Conservation (phyloP, 2,113 vertebrate species). For the Cryptotis parvus region DNA sequence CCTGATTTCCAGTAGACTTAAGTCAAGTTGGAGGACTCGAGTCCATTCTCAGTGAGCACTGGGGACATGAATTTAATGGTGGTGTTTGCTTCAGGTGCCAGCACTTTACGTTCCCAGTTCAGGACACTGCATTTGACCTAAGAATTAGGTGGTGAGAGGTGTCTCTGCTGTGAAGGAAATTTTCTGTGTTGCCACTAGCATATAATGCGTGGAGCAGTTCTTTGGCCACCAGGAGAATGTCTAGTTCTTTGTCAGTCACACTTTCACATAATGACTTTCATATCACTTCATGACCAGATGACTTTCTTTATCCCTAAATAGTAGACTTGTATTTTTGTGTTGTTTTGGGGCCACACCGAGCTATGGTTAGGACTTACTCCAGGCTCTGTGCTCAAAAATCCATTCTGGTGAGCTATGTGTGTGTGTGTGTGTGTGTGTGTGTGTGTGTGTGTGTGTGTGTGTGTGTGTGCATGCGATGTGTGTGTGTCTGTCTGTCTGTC, state of each 20-base stretch:
- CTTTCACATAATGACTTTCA: neutral
- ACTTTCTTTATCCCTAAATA: slow-evolving; percentile 37
- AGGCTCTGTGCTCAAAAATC: no score
- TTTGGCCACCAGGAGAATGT: neutral
- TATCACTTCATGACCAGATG: neutral
- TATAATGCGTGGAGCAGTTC: neutral
- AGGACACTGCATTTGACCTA: neutral
- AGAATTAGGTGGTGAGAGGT: neutral
- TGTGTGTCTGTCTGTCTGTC: no score
- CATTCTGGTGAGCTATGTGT: no score
- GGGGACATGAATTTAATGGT: neutral
- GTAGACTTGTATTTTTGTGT: no score
- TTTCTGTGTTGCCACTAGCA: neutral
- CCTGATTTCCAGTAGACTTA: slow-evolving; percentile 14
- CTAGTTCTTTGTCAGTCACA: neutral
- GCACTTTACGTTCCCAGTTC: neutral
- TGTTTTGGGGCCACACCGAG: no score
- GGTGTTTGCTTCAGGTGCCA: neutral
- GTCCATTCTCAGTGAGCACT: neutral
- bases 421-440: no score
- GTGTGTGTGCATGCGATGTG: no score
- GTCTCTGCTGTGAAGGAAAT: neutral
- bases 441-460: no score
- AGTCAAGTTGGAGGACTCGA: neutral
- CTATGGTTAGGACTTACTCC: no score